phyloP scores from a whole-genome alignment of 2,888 invertebrate species.

The Drosophila histrio region DNA sequence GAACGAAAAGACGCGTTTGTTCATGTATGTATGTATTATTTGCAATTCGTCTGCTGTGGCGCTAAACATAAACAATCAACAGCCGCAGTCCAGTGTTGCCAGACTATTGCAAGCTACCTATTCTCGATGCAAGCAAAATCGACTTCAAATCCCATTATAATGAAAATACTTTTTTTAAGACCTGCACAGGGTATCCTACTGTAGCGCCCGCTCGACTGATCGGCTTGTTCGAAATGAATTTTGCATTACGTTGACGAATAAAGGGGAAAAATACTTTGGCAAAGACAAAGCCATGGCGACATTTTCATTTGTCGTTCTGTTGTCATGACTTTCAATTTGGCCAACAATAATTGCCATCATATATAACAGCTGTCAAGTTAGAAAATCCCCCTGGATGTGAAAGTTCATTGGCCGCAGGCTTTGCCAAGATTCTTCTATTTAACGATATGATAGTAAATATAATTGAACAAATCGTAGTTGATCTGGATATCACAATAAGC shows the following conservation, averaged over 20 bases:
- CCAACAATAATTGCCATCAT: slow-evolving; percentile 8
- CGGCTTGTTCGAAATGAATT: slow-evolving; percentile 66
- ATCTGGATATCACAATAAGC: no score
- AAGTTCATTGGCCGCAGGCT: background rate
- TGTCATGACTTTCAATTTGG: slow-evolving; percentile 46
- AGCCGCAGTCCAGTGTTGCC: no score
- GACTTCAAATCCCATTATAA: no score
- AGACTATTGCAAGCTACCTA: no score
- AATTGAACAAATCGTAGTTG: background rate
- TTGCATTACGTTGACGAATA: slow-evolving; percentile 44
- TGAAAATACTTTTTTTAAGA: no score
- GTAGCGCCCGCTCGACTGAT: no score
- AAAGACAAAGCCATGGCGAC: slow-evolving; percentile 26
- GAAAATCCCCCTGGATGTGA: background rate
- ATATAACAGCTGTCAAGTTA: slow-evolving; percentile 5
- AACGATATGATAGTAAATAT: background rate
- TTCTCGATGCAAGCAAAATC: no score
- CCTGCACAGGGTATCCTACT: no score
- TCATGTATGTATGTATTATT: no score
- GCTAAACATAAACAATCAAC: no score
- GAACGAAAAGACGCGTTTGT: no score
- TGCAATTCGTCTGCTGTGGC: no score
- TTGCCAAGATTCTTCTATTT: background rate
- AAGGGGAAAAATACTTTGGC: slow-evolving; percentile 6
- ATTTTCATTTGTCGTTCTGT: slow-evolving; percentile 24